A percentile compares a stretch with the other conserved stretches of the same genome.
Evolutionary conservation across 2,888 invertebrate genomes (phyloP).

Genomic region (Cremastinae sp.): DNA sequence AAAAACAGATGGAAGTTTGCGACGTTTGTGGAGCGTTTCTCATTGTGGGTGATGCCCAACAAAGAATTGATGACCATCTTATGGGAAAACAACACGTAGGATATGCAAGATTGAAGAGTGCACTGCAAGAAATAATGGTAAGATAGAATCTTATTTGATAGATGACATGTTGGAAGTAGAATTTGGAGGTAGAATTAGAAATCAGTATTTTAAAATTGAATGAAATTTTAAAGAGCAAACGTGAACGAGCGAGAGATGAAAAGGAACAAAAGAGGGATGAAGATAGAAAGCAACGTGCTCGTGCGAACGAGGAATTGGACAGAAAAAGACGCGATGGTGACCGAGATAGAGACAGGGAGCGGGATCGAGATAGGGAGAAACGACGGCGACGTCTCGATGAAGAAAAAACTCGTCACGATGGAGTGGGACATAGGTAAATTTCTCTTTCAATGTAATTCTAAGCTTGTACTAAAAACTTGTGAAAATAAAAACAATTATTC

Average conservation of each 20-base stretch:
- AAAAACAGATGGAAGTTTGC: slow-evolving; percentile 99
- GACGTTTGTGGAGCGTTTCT: slow-evolving; percentile 98
- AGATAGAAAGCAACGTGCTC: slow-evolving; percentile 80
- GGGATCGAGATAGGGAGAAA: slow-evolving; percentile 70
- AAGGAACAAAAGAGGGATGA: slow-evolving; percentile 81
- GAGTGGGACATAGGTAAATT: slow-evolving; percentile 72
- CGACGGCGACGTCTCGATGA: slow-evolving; percentile 76
- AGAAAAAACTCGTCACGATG: slow-evolving; percentile 75
- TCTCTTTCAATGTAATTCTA: not conserved
- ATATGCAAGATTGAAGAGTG: slow-evolving; percentile 85
- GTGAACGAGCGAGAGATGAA: slow-evolving; percentile 81
- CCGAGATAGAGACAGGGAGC: slow-evolving; percentile 71
- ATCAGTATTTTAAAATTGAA: not conserved
- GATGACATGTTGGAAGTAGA: no score
- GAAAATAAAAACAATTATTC: slow-evolving; percentile 2
- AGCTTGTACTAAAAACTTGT: slow-evolving; percentile 1
- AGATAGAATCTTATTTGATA: no score
- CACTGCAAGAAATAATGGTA: slow-evolving; percentile 83
- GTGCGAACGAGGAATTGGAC: slow-evolving; percentile 75
- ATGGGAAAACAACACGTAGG: slow-evolving; percentile 99
- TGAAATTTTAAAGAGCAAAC: slow-evolving; percentile 74
- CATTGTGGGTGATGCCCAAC: slow-evolving; percentile 99
- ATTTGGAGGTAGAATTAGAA: no score
- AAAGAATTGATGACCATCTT: slow-evolving; percentile 97
- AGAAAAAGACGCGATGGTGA: slow-evolving; percentile 73